Base-by-base conservation (phyloP, 2,113 vertebrate species). In the Mormoops blainvillei region DNA sequence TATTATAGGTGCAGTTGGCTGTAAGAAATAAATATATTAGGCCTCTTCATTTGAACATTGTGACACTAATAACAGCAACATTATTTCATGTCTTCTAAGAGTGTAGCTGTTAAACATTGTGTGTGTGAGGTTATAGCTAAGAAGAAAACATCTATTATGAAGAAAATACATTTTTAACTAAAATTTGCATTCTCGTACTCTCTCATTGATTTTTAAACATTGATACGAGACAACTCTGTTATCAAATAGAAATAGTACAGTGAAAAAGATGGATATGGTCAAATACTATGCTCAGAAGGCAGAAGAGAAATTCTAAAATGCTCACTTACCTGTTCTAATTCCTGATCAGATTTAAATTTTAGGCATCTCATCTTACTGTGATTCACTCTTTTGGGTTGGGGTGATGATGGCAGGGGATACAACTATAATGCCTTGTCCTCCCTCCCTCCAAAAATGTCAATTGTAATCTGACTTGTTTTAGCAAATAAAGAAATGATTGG, bases 1-100 rank as follows among this genome's bases (percentile, higher is more conserved):
- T 97, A 99, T 99, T 97, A 99, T 97, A 89, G 99, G 98, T 95
- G 99, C 99, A 67, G 99, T 99, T 65, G 99, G 99, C 99, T 99
- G 92, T 58, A 74, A 89, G 87, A 77, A 94, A 87, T 15, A 97
- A 90, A 92, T 54, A 89, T 38, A 76, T 89, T 10, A 95, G 31
- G 54, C 43, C 2, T 87, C 38, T 83, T 56, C 19, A 13, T 28
- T 33, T 68, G 36, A 88, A 33, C 71, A 65, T 78, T 58, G 38
- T 36, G 52, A 96, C 73, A 81, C 24, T 43, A 61, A 83, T 28
- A 33, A 82, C 0, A 63, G 13, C 14, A 74, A 77, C 22, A 54
- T 20, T 63, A 86, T 15, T 83, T 87, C 48, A 43, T 5, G 18
- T 16, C 38, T 56, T 52, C 80, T 52, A 86, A 77, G 36, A 94